Evolutionary conservation across 2,797 vertebrate species (phyloP), one percentile per base, ranked within the genome.

Genomic region (Megalops cyprinoides): DNA sequence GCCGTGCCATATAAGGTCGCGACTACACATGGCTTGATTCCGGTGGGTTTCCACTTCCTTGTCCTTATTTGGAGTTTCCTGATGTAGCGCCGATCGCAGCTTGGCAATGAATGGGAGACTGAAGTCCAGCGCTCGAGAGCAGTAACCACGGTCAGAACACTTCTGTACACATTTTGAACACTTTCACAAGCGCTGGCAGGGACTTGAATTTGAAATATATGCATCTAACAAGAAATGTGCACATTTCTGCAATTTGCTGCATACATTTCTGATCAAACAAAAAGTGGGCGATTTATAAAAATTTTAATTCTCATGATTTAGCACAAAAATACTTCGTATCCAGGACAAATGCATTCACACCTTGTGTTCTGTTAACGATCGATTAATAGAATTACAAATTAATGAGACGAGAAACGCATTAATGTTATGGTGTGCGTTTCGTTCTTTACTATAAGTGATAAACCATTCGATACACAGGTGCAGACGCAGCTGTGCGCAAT

Each of bases 11-110:
- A 88, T 94, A 88, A 91, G 92, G 94, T 55, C 82, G 87, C 85
- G 84, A 39, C 94, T 94, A 92, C 90, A 94, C 92, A 92, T 90
- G 94, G 92, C 77, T 31, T 80, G 84, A 83, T 95, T 95, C 95
- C 94, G 94, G 93, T 90, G 88, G 91, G 89, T 80, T 91, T 91
- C 91, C 82, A 78, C 92, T 93, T 93, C 94, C 93, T 91, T 83
- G 84, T 83, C 95, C 94, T 93, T 90, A 92, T 95, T 84, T 94
- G 94, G 94, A 42, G 56, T 84, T 95, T 95, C 94, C 95, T 94
- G 92, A 37, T 60, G 56, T 56, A 77, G 39, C 82, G 81, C 86
- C 81, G 87, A 77, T 76, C 71, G 28, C 76, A 73, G 81, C 81
- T 82, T 78, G 79, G 79, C 79, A 78, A 58, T 76, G 82, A 82